These are phyloP conservation scores for Psephotus haematonotus DNA, from an alignment of 2,113 vertebrate genomes.

Conservation along the genomic window DNA sequence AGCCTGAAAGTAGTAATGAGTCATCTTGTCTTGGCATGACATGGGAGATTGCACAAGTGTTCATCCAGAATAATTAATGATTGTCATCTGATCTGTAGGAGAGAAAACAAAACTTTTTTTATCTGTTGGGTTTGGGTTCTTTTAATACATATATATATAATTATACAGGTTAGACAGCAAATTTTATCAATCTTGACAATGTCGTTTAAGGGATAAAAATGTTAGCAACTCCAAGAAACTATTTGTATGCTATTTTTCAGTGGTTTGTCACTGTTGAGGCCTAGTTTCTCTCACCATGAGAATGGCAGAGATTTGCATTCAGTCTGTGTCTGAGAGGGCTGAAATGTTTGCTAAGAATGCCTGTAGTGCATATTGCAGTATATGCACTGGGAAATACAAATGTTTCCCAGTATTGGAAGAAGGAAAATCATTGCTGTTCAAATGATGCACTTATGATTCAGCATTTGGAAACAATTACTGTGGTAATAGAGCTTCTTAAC, in stretches of 20 bases:
- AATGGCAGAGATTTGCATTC: neutral
- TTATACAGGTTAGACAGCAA: neutral
- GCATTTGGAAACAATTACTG: neutral
- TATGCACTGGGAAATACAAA: neutral
- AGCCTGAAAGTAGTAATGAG: neutral
- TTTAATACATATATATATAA: neutral
- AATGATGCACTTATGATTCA: neutral
- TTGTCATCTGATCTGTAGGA: neutral
- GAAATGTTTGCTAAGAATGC: neutral
- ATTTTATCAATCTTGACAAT: neutral
- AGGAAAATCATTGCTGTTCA: neutral
- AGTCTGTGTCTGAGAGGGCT: fast-evolving
- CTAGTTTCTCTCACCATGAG: neutral
- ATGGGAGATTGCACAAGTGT: neutral
- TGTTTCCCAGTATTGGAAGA: neutral
- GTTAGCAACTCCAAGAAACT: neutral
- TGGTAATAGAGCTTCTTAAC: neutral
- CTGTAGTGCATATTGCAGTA: neutral
- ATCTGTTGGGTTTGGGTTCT: neutral
- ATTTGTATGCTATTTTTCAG: neutral
- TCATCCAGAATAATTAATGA: neutral
- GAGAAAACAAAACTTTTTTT: neutral
- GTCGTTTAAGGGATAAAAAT: neutral
- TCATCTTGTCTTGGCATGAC: neutral
- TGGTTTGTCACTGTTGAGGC: neutral